A percentile compares a stretch with the other conserved stretches of the same genome.
phyloP scores from a whole-genome alignment of 2,113 vertebrate species.

The Raja brachyura region DNA sequence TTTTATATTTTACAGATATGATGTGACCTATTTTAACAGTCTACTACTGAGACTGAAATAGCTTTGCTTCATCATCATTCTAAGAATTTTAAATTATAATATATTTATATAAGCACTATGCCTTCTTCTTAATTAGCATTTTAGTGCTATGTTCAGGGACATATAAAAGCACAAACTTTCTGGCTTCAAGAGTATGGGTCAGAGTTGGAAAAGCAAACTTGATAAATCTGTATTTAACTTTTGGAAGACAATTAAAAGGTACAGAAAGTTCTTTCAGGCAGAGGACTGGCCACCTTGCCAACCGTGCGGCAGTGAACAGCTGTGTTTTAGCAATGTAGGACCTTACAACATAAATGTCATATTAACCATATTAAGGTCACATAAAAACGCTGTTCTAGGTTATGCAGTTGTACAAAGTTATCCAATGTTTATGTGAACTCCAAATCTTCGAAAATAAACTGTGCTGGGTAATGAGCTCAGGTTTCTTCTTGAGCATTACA shows the following conservation, averaged over 20 bases:
- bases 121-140: not conserved
- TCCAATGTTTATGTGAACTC: constrained; percentile 22
- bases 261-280: not conserved
- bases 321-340: not conserved
- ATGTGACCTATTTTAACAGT: not conserved
- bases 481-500: not conserved
- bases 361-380: not conserved
- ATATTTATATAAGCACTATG: not conserved
- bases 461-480: not conserved
- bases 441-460: constrained; percentile 2
- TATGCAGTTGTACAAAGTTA: not conserved
- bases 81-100: not conserved
- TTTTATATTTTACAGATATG: constrained; percentile 8
- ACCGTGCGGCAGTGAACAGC: not conserved
- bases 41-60: not conserved
- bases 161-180: not conserved
- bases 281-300: constrained; percentile 9
- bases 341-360: not conserved
- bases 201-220: not conserved
- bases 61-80: not conserved
- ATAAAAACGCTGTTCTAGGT: not conserved
- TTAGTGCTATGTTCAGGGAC: not conserved
- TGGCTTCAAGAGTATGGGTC: not conserved
- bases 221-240: too few species aligned
- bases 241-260: not conserved